Evolutionary conservation across 2,113 vertebrate genomes (phyloP), one percentile per base, ranked within the genome.

Genomic region (Datnioides undecimradiatus): DNA sequence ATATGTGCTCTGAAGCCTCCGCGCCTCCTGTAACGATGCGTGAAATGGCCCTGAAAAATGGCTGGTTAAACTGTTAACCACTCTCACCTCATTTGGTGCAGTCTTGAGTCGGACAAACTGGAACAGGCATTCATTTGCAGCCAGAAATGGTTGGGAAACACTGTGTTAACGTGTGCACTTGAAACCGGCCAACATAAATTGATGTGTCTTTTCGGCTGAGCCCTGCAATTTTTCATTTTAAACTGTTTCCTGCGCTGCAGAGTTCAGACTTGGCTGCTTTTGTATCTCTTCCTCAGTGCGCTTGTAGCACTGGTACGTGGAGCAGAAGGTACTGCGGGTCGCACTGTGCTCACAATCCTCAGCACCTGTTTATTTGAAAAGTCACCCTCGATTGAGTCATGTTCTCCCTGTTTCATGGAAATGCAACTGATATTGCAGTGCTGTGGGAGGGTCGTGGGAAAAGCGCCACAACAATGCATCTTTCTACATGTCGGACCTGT

Each of bases 401-500:
- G 52, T 23, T 68, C 48, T 16, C 54, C 16, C 6, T 2, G 19
- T 65, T 72, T 70, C 65, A 25, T 60, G 43, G 60, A 83, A 79
- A 48, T 14, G 70, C 29, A 64, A 65, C 73, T 76, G 75, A 66
- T 78, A 58, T 72, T 77, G 74, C 62, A 27, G 3, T 2, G 33
- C 65, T 45, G 52, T 74, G 36, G 66, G 84, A 85, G 74, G 73
- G 54, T 76, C 76, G 59, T 91, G 88, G 91, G 87, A 92, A 91
- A 86, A 49, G 46, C 40, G 33, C 13, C 67, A 48, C 41, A 19
- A 63, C 78, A 71, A 63, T 55, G 23, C 34, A 4, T 73, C 69
- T 82, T 71, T 79, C 77, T 69, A 80, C 83, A 76, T 67, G 87
- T 76, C 57, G 6, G 62, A 85, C 63, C 77, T 79, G 77, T 88